Evolutionary conservation across 2,888 invertebrate genomes (phyloP), one percentile per base, ranked within the genome.

Genomic region (Acrobasis suavella): DNA sequence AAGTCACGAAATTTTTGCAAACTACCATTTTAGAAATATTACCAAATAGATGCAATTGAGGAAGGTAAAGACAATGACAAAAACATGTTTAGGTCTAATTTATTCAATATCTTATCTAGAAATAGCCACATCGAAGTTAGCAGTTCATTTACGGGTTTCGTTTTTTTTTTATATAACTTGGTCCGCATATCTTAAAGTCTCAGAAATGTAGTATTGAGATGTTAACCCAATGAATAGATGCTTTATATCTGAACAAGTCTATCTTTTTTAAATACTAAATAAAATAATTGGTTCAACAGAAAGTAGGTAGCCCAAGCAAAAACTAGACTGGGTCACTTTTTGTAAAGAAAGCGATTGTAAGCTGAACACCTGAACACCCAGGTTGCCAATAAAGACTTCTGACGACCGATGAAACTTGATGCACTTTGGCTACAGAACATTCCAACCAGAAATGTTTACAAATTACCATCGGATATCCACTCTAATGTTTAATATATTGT

Each of bases 251-350:
- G 32, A 32, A 32, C 32, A 32, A 32, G 32, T 32, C 32, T 32
- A 32, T 32, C 2, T 32, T 32, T 7, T 32, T 32, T n/a, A n/a
- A n/a, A n/a, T n/a, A 7, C 22, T 32, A 32, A n/a, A 32, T 32
- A 32, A 64, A 62, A n/a, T n/a, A n/a, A 63, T 65, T 54, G 66
- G 62, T 64, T 64, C 58, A 60, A 67, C 77, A 79, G 83, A 85
- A 83, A 83, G 81, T 81, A 69, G 73, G 67, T 68, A 71, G 65
- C 73, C 70, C 74, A 72, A 72, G 69, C 69, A 72, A 72, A 69
- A 75, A 75, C 76, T 72, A 76, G 76, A 79, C 65, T 73, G 77
- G 85, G 82, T 82, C 80, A 78, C 76, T 83, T 85, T 86, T 86
- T 84, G 71, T 78, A 73, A 74, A 67, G 65, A 82, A 81, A 81